A percentile compares a stretch with the other conserved stretches of the same genome.
Conservation (phyloP, 2,113 vertebrate species). For the Onychostoma macrolepis region DNA sequence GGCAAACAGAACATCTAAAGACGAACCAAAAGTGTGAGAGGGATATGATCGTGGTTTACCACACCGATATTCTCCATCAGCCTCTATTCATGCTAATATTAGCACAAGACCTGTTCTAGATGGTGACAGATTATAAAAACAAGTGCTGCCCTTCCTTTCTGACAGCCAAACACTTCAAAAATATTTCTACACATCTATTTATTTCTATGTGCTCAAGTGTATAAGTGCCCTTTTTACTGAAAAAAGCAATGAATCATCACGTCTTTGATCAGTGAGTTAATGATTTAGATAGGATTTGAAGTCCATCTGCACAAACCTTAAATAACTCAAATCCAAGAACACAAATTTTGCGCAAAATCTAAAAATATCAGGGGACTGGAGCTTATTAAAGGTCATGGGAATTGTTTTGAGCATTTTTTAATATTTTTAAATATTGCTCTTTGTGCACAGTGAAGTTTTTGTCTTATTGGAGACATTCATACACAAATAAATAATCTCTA, state of each 20-base stretch:
- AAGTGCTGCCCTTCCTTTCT: background rate
- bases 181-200: background rate
- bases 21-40: background rate
- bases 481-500: too few relatives aligned
- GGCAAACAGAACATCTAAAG: background rate
- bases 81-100: background rate
- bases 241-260: background rate
- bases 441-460: background rate
- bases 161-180: background rate
- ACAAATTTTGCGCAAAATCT: background rate
- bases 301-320: background rate
- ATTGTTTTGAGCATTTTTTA: background rate
- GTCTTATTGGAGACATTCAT: background rate
- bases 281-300: background rate
- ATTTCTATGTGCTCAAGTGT: background rate
- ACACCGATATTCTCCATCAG: background rate
- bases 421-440: background rate
- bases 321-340: background rate
- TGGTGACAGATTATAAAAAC: background rate
- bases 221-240: background rate
- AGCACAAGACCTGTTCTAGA: background rate
- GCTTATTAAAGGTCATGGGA: background rate
- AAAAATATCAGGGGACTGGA: background rate
- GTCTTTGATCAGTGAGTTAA: background rate
- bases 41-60: background rate